Conservation (phyloP, 2,113 vertebrate species). For the Oenanthe oenanthe region DNA sequence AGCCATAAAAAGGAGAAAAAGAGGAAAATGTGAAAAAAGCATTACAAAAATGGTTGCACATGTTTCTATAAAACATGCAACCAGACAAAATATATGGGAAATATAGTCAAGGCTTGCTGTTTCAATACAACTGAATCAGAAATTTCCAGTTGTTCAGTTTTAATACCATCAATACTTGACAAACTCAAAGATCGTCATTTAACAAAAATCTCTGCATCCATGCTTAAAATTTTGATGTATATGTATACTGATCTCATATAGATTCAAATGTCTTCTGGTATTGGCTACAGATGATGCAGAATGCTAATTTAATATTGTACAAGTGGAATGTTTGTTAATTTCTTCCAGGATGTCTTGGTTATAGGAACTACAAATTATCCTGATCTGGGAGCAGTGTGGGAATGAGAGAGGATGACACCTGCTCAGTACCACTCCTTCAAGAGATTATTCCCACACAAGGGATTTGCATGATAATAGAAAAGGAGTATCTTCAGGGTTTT, state of each 20-base stretch:
- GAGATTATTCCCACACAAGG: background rate
- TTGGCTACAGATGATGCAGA: background rate
- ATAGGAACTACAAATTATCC: background rate
- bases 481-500: background rate
- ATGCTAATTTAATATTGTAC: background rate
- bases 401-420: background rate
- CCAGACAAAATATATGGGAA: background rate
- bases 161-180: background rate
- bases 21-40: background rate
- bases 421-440: background rate
- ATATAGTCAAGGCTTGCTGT: background rate
- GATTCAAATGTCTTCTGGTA: background rate
- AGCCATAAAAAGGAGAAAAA: background rate
- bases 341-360: background rate
- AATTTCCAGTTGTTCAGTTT: background rate
- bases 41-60: background rate
- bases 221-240: background rate
- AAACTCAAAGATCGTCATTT: background rate
- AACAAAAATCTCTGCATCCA: background rate
- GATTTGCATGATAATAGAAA: conserved; percentile 13
- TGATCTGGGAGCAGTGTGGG: background rate
- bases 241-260: background rate
- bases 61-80: background rate
- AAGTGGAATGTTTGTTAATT: background rate
- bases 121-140: background rate